A percentile compares a stretch with the other conserved stretches of the same genome.
Conservation (phyloP, 1,140 invertebrate species). For the Samia ricini region DNA sequence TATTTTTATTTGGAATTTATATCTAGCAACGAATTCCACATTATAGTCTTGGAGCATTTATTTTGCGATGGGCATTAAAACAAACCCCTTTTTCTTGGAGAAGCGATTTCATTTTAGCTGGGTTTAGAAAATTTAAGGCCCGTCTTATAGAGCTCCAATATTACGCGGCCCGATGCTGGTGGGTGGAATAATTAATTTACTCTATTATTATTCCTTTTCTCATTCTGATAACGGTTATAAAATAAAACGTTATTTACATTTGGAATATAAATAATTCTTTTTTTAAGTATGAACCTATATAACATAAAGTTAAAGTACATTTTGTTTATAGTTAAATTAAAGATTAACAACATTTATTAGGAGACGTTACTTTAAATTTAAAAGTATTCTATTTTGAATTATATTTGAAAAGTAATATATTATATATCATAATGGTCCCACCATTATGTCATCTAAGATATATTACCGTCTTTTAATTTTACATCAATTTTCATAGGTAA, state of each 20-base stretch:
- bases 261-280: background rate
- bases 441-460: too few relatives aligned
- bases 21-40: constrained; percentile 71
- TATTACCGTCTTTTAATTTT: too few relatives aligned
- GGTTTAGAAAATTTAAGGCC: constrained; percentile 72
- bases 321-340: too few relatives aligned
- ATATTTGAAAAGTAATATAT: too few relatives aligned
- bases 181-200: constrained; percentile 72
- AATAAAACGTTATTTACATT: constrained; percentile 33
- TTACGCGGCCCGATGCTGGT: constrained; percentile 37
- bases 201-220: constrained; percentile 63
- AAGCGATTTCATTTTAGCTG: constrained; percentile 75
- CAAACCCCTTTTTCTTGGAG: constrained; percentile 73
- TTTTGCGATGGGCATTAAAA: constrained; percentile 76
- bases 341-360: too few relatives aligned
- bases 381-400: too few relatives aligned
- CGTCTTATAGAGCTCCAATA: constrained; percentile 57
- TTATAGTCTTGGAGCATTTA: constrained; percentile 75
- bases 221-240: constrained; percentile 51
- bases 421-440: too few relatives aligned
- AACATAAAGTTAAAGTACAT: too few relatives aligned
- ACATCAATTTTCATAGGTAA: too few relatives aligned
- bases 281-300: background rate
- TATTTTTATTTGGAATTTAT: constrained; percentile 76
- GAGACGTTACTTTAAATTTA: too few relatives aligned